A percentile compares a stretch with the other conserved stretches of the same genome.
These are phyloP conservation scores for Eupithecia abbreviata DNA, from an alignment of 2,888 invertebrate species.

Conservation along the genomic window DNA sequence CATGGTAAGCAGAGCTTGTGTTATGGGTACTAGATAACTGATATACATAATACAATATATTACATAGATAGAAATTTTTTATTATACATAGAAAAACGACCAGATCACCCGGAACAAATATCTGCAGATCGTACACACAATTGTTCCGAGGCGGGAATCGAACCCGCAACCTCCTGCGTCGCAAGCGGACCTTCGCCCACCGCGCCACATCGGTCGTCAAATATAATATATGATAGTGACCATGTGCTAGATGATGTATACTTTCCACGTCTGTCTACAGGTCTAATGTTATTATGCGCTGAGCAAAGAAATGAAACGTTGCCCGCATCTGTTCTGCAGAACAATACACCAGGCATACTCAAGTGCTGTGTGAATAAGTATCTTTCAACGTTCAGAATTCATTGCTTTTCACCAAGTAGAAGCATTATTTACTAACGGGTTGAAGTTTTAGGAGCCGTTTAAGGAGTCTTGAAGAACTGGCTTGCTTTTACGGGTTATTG, in stretches of 20 bases:
- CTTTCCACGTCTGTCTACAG: neutral
- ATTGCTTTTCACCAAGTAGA: conserved; percentile 18
- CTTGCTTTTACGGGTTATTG: neutral
- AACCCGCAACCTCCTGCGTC: no score
- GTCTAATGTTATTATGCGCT: conserved; percentile 27
- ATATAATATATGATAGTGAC: no score
- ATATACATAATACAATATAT: no score
- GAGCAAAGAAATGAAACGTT: conserved; percentile 32
- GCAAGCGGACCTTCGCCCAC: no score
- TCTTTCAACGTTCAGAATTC: conserved; percentile 24
- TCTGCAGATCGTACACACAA: no score
- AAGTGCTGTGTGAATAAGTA: conserved; percentile 29
- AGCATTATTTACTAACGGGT: conserved; percentile 10
- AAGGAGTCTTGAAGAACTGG: neutral
- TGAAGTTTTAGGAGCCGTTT: conserved; percentile 10
- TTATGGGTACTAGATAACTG: no score
- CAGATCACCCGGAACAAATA: no score
- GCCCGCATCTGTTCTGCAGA: conserved; percentile 31
- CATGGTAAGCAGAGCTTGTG: no score
- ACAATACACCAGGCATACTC: conserved; percentile 24
- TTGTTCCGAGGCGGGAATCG: no score
- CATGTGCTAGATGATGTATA: neutral
- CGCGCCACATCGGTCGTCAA: no score
- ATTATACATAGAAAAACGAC: no score
- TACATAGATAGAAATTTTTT: no score